Evolutionary conservation across 2,888 invertebrate genomes (phyloP), one percentile per base, ranked within the genome.

Genomic region (Bimastos eiseni): DNA sequence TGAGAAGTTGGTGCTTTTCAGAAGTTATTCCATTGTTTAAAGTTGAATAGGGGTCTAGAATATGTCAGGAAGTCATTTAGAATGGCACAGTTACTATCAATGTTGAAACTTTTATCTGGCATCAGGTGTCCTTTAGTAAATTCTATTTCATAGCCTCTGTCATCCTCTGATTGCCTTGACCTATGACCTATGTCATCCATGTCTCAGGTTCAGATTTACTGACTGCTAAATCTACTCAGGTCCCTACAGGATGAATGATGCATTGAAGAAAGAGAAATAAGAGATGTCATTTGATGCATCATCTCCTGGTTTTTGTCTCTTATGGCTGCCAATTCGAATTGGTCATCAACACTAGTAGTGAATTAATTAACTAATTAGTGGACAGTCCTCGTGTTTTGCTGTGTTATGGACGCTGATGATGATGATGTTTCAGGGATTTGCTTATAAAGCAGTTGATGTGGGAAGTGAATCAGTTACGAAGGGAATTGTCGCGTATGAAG

Each of bases 361-460:
- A 13, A 13, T 8, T 55, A 30, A 83, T 83, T 83, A 21, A 3
- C 21, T 33, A 33, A 33, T 84, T 84, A 17, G 17, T 83, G 30
- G 83, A 33, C 83, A 83, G 83, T 83, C 33, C 6, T 83, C 15
- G 30, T 83, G 13, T 83, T 83, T n/a, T n/a, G 83, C 15, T n/a
- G 13, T 33, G 21, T 33, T 84, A 33, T 21, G 19, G 49, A 49
- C 4, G 49, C 49, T 49, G 49, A 5, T 19, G 33, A 49, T 41
- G 49, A 17, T 33, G 33, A 70, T 89, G 84, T 89, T 83, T 92
- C 93, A 94, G 94, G 92, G 94, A 94, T 91, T 91, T 93, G 89
- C 95, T 98, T 88, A 98, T 98, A 92, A 97, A 97, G 92, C 97
- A 97, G 93, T 96, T 98, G 90, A 94, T 94, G 91, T 93, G 93